These are phyloP conservation scores for Tiliqua scincoides DNA, from an alignment of 2,113 vertebrate genomes.

Conservation along the genomic window DNA sequence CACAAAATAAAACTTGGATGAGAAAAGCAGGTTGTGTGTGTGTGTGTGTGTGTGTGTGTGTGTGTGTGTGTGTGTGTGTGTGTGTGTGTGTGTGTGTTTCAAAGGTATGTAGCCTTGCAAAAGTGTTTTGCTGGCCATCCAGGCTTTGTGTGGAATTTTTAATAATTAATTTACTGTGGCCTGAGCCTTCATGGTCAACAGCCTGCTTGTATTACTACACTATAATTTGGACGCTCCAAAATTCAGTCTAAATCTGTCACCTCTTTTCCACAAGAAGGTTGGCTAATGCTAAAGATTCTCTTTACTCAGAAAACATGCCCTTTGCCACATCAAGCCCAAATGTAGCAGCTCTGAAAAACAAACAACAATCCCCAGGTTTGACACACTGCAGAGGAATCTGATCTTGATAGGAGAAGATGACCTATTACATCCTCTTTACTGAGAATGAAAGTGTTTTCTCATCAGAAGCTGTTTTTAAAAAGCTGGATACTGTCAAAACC, in stretches of 20 bases:
- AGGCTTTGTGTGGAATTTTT: too few species aligned
- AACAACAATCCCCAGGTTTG: conserved; percentile 31
- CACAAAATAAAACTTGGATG: neutral
- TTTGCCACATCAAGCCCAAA: conserved; percentile 22
- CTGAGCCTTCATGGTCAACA: neutral
- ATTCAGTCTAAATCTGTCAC: neutral
- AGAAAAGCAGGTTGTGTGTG: neutral
- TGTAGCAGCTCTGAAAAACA: conserved; percentile 22
- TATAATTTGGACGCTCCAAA: neutral
- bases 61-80: too few species aligned
- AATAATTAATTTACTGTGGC: too few species aligned
- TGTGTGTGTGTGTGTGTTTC: neutral
- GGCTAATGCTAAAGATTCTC: neutral
- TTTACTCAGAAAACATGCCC: conserved; percentile 38
- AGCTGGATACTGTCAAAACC: neutral
- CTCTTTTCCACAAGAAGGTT: conserved; percentile 1
- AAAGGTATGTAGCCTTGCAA: neutral
- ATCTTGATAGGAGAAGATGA: conserved; percentile 38
- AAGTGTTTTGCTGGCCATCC: neutral
- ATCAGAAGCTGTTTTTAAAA: neutral
- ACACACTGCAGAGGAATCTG: conserved; percentile 20
- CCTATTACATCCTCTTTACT: conserved; percentile 27
- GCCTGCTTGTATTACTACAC: neutral
- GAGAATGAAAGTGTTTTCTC: conserved; percentile 6
- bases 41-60: neutral